These are phyloP conservation scores for Eucidaris tribuloides DNA, from an alignment of 35 echinoderm and acorn worm genomes.

Conservation along the genomic window DNA sequence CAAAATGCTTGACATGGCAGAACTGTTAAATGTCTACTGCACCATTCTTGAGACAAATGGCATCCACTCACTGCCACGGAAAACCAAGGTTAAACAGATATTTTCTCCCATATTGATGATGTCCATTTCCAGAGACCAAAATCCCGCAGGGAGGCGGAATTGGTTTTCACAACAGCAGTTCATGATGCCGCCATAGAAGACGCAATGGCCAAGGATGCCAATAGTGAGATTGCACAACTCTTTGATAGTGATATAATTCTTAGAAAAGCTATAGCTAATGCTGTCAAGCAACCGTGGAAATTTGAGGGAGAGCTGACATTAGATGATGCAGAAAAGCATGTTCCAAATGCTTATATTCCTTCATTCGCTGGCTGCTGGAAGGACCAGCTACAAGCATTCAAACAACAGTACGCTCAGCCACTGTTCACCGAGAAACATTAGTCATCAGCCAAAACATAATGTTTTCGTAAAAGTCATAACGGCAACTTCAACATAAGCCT, in stretches of 20 bases:
- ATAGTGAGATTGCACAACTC: too few relatives aligned
- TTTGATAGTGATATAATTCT: not conserved
- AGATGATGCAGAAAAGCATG: conserved; percentile 5
- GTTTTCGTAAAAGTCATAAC: not conserved
- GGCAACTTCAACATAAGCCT: not conserved
- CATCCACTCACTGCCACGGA: not conserved
- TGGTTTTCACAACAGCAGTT: not conserved
- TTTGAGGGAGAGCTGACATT: not conserved
- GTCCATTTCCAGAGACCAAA: not conserved
- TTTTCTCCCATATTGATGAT: not conserved
- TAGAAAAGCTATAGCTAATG: not conserved
- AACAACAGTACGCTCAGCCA: not conserved
- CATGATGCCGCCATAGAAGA: conserved; percentile 1
- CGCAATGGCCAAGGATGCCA: not conserved
- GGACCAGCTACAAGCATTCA: not conserved
- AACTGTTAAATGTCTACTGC: not conserved
- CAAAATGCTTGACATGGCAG: not conserved
- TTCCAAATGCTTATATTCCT: conserved; percentile 13
- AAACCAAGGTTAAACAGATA: not conserved
- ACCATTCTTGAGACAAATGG: not conserved
- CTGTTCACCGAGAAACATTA: not conserved
- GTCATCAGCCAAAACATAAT: conserved; percentile 3
- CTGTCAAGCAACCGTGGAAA: not conserved
- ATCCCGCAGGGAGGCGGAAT: not conserved
- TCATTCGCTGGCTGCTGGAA: conserved; percentile 13